phyloP scores from a whole-genome alignment of 2,888 invertebrate genomes.

The Aporophyla lueneburgensis region DNA sequence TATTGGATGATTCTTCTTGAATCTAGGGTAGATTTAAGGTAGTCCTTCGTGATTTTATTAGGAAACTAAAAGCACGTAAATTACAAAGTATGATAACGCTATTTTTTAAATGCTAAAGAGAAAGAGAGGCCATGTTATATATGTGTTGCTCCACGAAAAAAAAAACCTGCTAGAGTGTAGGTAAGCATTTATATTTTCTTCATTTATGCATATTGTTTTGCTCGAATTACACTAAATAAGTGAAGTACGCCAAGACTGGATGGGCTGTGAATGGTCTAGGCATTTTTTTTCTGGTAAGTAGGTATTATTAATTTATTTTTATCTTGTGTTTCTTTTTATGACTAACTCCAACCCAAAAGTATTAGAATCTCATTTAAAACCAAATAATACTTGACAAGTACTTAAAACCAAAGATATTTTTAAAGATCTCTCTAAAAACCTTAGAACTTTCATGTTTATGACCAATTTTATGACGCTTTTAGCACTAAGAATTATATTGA shows the following conservation, averaged over 20 bases:
- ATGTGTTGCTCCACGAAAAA: not conserved
- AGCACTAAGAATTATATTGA: conserved; percentile 3
- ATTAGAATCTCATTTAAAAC: conserved; percentile 28
- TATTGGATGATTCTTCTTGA: conserved; percentile 82
- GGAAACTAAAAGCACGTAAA: not conserved
- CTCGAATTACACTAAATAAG: not conserved
- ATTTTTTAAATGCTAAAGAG: not conserved
- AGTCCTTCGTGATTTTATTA: conserved; percentile 8
- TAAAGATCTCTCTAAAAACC: conserved; percentile 7
- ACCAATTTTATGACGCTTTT: not conserved
- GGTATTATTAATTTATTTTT: conserved; percentile 1
- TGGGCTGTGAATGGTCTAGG: not conserved
- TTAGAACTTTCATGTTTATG: not conserved
- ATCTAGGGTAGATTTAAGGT: conserved; percentile 43
- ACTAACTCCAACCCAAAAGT: not conserved
- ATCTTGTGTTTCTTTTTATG: not conserved
- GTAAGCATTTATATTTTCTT: not conserved
- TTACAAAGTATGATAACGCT: not conserved
- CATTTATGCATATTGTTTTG: not conserved
- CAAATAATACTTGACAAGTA: not conserved
- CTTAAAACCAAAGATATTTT: conserved; percentile 20
- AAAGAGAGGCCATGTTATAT: not conserved
- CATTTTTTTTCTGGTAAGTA: not conserved
- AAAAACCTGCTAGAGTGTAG: not conserved
- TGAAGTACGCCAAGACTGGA: not conserved